Evolutionary conservation across 64 coral and sea anemone species (phyloP).

Genomic region (Astreopora myriophthalma): DNA sequence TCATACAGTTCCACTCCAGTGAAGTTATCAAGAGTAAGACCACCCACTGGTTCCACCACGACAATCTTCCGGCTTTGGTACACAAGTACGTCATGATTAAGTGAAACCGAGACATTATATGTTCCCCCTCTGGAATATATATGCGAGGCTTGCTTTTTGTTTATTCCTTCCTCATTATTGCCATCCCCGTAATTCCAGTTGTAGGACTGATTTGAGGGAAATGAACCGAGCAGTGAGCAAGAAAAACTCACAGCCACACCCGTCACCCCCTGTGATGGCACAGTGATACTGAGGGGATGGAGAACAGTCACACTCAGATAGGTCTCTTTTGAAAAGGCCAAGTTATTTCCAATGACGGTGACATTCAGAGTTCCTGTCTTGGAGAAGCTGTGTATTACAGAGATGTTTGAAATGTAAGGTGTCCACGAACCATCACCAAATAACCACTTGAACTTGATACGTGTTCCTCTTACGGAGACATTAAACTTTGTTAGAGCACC

Average conservation of each 20-base stretch:
- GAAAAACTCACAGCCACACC: not conserved
- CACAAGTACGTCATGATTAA: not conserved
- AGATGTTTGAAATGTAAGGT: constrained; percentile 31
- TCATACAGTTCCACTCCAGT: constrained; percentile 70
- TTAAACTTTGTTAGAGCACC: constrained; percentile 40
- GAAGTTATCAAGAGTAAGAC: constrained; percentile 55
- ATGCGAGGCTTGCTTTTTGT: not conserved
- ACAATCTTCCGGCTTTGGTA: constrained; percentile 34
- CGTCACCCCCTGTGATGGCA: constrained; percentile 3
- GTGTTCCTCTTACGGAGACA: constrained; percentile 32
- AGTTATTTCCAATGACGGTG: constrained; percentile 71
- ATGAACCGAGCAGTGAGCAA: constrained; percentile 26
- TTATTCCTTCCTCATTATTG: not conserved
- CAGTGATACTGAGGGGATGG: constrained; percentile 51
- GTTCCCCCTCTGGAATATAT: constrained; percentile 29
- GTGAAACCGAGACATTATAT: constrained; percentile 32
- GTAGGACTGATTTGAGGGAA: constrained; percentile 41
- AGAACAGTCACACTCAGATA: constrained; percentile 39
- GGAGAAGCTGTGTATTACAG: constrained; percentile 19
- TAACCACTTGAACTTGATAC: constrained; percentile 68
- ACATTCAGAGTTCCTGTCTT: constrained; percentile 56
- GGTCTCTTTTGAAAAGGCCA: constrained; percentile 32
- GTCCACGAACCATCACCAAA: constrained; percentile 51
- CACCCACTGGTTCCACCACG: constrained; percentile 58
- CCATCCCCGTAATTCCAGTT: constrained; percentile 77